Evolutionary conservation across 2,797 vertebrate species (phyloP), one percentile per base, ranked within the genome.

Genomic region (Aythya fuligula): DNA sequence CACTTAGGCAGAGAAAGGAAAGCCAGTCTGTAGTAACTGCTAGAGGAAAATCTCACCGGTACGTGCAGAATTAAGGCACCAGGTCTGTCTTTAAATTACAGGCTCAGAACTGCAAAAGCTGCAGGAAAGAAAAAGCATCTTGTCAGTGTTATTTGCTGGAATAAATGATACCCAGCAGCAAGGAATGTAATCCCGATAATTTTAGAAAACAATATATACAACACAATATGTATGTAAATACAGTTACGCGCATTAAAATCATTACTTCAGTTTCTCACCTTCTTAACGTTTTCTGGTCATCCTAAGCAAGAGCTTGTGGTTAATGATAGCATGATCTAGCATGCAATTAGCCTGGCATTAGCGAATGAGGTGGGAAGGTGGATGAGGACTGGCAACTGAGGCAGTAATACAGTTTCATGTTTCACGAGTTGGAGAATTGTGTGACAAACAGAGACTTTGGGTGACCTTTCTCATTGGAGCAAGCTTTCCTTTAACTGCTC

Each of bases 151-250:
- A 61, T 67, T 93, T 80, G 24, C 49, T 89, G 45, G 38, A 74
- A 82, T 39, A 82, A 88, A 75, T 73, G 17, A 21, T 92, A 24
- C 43, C 20, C 67, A 83, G 58, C 28, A 95, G 61, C 74, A 67
- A 93, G 71, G 56, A 91, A 76, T 74, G 28, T 64, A 88, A 67
- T 76, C n/a, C 41, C 34, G 76, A 86, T 27, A 39, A 57, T 21
- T 76, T 87, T 38, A 77, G 72, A 65, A 79, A 82, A 18, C n/a
- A 51, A 18, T 41, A 47, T 21, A 39, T 45, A 24, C 32, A 28
- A 19, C 66, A 77, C n/a, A 74, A 67, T 91, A 79, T 94, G 27
- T 67, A 84, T 57, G 51, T 70, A 88, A 86, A 88, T 86, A 47
- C 32, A 91, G 6, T 34, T 76, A 57, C 49, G 25, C 56, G 13